Conservation (phyloP, 2,888 invertebrate species). For the Anthrax anthrax region DNA sequence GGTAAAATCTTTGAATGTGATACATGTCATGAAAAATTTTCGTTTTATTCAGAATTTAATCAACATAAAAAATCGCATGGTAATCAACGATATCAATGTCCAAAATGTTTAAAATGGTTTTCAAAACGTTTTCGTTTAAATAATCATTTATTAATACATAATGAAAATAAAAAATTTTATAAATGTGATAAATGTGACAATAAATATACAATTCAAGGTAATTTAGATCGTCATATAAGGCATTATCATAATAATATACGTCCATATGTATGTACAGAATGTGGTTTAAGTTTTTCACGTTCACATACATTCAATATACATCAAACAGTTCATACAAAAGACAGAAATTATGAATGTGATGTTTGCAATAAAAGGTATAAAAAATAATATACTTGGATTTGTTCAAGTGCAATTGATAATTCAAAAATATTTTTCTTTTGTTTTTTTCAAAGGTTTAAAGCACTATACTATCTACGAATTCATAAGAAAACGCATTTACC, state of each 20-base stretch:
- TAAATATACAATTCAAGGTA: constrained; percentile 11
- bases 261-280: constrained; percentile 8
- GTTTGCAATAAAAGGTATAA: constrained; percentile 10
- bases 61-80: constrained; percentile 12
- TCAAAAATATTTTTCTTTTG: no score
- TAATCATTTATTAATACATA: constrained; percentile 10
- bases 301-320: constrained; percentile 7
- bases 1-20: constrained; percentile 7
- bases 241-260: constrained; percentile 12
- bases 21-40: constrained; percentile 9
- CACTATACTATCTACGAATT: constrained; percentile 10
- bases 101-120: constrained; percentile 11
- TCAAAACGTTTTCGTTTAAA: constrained; percentile 11
- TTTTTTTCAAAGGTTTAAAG: constrained; percentile 12
- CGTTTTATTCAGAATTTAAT: constrained; percentile 5
- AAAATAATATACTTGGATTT: not conserved
- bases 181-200: constrained; percentile 11
- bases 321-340: constrained; percentile 8
- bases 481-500: constrained; percentile 13
- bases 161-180: not conserved
- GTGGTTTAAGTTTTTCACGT: constrained; percentile 11
- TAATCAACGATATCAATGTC: constrained; percentile 11
- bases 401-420: no score
- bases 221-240: constrained; percentile 13
- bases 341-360: constrained; percentile 12